A percentile compares a stretch with the other conserved stretches of the same genome.
These are phyloP conservation scores for Agrilus biguttatus DNA, from an alignment of 2,888 invertebrate genomes.

Conservation along the genomic window DNA sequence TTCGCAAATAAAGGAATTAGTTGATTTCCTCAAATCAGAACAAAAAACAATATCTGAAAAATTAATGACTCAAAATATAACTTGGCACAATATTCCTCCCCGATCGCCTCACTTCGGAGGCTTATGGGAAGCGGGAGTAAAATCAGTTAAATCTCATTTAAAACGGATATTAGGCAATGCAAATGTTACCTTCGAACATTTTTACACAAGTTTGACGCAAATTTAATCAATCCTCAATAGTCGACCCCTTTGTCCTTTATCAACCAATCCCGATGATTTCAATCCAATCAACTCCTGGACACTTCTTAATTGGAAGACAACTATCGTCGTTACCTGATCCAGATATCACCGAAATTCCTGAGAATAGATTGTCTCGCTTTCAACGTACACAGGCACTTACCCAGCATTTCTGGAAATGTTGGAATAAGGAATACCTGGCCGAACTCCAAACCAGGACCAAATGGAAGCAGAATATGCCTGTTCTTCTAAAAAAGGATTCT, in stretches of 20 bases:
- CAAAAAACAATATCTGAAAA: background rate
- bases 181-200: constrained; percentile 13
- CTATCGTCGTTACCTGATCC: constrained; percentile 14
- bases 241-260: constrained; percentile 13
- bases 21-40: constrained; percentile 1
- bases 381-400: constrained; percentile 10
- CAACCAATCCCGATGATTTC: constrained; percentile 13
- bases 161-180: constrained; percentile 10
- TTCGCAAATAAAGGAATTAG: constrained; percentile 3
- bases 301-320: constrained; percentile 18
- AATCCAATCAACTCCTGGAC: constrained; percentile 16
- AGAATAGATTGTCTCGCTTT: constrained; percentile 11
- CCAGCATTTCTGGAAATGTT: constrained; percentile 13
- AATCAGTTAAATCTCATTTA: constrained; percentile 16
- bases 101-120: constrained; percentile 12
- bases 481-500: constrained; percentile 12
- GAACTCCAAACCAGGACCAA: constrained; percentile 12
- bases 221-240: constrained; percentile 17
- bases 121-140: constrained; percentile 17
- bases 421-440: constrained; percentile 14
- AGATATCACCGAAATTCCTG: constrained; percentile 8
- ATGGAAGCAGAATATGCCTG: constrained; percentile 8
- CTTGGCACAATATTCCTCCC: constrained; percentile 16
- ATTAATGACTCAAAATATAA: constrained; percentile 1
- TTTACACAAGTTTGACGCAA: constrained; percentile 12